These are phyloP conservation scores for Acrocera orbiculus DNA, from an alignment of 2,888 invertebrate species.

Conservation along the genomic window DNA sequence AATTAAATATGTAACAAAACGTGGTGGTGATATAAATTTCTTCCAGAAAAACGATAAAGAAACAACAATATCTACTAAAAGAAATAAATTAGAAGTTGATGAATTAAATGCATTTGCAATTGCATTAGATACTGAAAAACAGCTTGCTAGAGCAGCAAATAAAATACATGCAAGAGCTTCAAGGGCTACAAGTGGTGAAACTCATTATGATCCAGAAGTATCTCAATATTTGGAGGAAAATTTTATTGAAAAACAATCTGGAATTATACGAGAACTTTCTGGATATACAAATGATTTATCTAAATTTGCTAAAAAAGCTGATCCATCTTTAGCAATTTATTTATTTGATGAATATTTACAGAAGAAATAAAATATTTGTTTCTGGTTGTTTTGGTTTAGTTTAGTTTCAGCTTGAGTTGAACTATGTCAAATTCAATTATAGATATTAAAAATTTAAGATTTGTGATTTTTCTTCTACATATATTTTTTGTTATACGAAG, in stretches of 20 bases:
- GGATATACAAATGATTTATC: conserved; percentile 58
- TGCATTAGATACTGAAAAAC: conserved; percentile 59
- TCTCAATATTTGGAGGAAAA: conserved; percentile 61
- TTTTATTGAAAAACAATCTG: conserved; percentile 51
- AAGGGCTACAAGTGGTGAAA: conserved; percentile 25
- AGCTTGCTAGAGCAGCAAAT: conserved; percentile 47
- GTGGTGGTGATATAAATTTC: conserved; percentile 47
- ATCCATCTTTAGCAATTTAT: conserved; percentile 47
- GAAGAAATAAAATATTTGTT: conserved; percentile 25
- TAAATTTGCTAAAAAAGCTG: conserved; percentile 39
- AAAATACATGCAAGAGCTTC: conserved; percentile 47
- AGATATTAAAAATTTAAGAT: too few relatives aligned
- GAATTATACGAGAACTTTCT: conserved; percentile 47
- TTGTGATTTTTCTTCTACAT: too few relatives aligned
- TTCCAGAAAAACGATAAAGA: conserved; percentile 20
- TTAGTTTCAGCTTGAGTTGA: too few relatives aligned
- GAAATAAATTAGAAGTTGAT: conserved; percentile 26
- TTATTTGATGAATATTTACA: conserved; percentile 51
- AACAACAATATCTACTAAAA: conserved; percentile 12
- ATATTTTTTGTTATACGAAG: too few relatives aligned
- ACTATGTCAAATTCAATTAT: too few relatives aligned
- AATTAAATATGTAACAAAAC: conserved; percentile 58
- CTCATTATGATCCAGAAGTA: conserved; percentile 44
- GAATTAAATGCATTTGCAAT: conserved; percentile 56
- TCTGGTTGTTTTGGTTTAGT: too few relatives aligned